Percentiles rank a stretch among this genome's conserved stretches.
phyloP scores from a whole-genome alignment of 2,797 vertebrate species.

The Perodicticus potto region DNA sequence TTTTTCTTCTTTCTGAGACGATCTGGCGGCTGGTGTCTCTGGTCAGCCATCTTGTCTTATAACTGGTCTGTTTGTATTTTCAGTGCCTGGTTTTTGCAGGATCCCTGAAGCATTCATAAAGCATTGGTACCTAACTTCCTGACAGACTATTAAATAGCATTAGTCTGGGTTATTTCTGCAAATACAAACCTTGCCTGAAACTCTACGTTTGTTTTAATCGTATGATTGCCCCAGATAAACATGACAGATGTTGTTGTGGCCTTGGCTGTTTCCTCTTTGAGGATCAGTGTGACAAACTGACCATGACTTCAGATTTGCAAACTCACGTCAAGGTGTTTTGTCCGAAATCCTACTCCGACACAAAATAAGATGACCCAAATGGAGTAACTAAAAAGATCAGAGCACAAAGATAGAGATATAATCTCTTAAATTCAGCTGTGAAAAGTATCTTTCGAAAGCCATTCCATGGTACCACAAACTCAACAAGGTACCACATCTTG shows the following conservation, averaged over 20 bases:
- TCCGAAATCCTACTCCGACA: slow-evolving; percentile 4
- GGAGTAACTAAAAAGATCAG: background rate
- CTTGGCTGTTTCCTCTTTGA: background rate
- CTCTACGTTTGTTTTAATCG: background rate
- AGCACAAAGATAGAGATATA: background rate
- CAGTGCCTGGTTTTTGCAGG: background rate
- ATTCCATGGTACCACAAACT: background rate
- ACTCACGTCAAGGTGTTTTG: slow-evolving; percentile 1
- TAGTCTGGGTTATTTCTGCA: background rate
- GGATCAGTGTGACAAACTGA: slow-evolving; percentile 10
- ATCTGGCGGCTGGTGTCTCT: no score
- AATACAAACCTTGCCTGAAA: slow-evolving; percentile 29
- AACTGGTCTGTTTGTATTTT: background rate
- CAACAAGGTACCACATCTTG: background rate
- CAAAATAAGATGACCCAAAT: background rate
- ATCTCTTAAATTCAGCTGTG: background rate
- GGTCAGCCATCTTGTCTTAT: no score
- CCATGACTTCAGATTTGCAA: background rate
- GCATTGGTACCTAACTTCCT: background rate
- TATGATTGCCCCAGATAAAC: background rate
- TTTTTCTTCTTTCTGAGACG: no score
- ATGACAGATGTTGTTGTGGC: background rate
- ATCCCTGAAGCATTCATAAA: background rate
- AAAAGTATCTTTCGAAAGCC: background rate
- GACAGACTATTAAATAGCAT: background rate